Conservation (phyloP, 2,113 vertebrate species). For the Hiodon alosoides region DNA sequence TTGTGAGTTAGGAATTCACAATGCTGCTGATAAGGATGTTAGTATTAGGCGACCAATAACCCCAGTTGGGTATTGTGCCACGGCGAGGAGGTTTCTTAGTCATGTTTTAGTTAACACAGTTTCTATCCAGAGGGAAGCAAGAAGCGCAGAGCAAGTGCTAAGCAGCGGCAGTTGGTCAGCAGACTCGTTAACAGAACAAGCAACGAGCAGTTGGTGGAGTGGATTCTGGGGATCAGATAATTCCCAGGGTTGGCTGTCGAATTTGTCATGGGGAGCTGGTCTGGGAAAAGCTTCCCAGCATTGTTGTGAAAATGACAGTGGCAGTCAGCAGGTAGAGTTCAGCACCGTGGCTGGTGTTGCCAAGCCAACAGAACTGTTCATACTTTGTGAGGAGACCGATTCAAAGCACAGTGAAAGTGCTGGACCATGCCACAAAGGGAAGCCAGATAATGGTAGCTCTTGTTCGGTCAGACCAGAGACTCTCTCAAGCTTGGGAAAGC, state of each 20-base stretch:
- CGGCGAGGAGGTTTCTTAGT: constrained; percentile 35
- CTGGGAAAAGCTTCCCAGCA: constrained; percentile 8
- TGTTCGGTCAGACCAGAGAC: constrained; percentile 34
- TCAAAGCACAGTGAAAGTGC: constrained; percentile 49
- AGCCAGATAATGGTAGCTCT: constrained; percentile 34
- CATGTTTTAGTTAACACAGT: constrained; percentile 34
- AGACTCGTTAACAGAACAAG: neutral
- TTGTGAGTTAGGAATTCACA: constrained; percentile 42
- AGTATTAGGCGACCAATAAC: constrained; percentile 25
- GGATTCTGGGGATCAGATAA: constrained; percentile 40
- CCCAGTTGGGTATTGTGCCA: constrained; percentile 1
- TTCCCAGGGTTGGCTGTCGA: constrained; percentile 14
- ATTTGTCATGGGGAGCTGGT: constrained; percentile 25
- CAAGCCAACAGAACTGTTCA: constrained; percentile 31
- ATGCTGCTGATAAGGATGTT: neutral
- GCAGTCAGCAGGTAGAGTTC: constrained; percentile 17
- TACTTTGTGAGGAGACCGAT: constrained; percentile 19
- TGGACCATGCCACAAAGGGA: constrained; percentile 49
- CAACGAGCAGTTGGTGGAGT: constrained; percentile 39
- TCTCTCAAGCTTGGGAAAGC: constrained; percentile 22
- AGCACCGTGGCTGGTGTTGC: constrained; percentile 30
- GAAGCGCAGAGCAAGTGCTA: neutral
- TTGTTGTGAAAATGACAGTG: constrained; percentile 25
- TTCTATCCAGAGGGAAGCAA: constrained; percentile 31
- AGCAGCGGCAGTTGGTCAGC: constrained; percentile 12